Conservation (phyloP, 1,140 invertebrate genomes). For the Drosophila kanapiae region DNA sequence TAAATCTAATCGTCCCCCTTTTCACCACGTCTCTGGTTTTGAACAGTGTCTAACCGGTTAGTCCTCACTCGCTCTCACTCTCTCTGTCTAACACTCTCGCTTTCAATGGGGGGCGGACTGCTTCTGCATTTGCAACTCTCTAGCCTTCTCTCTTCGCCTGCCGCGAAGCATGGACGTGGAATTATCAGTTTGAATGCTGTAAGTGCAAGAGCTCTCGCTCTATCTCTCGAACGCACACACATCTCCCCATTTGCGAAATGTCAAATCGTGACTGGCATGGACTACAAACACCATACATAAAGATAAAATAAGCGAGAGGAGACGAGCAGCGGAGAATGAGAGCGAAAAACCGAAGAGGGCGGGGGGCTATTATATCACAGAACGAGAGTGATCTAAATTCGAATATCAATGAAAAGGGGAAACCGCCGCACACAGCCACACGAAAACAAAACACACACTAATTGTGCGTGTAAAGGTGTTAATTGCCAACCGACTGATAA, state of each 20-base stretch:
- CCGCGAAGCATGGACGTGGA: conserved; percentile 13
- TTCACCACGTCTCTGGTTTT: background rate
- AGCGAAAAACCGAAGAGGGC: background rate
- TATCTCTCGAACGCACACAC: conserved; percentile 1
- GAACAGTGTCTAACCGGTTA: conserved; percentile 1
- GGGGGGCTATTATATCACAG: conserved; percentile 61
- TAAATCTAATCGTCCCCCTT: background rate
- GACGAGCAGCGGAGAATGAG: conserved; percentile 11
- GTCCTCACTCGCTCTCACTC: background rate
- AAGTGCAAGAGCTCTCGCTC: conserved; percentile 5
- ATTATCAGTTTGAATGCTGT: background rate
- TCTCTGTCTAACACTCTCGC: conserved; percentile 15
- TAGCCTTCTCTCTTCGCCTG: background rate
- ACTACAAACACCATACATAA: conserved; percentile 15
- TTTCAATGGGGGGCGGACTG: background rate
- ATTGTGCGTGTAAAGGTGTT: conserved; percentile 52
- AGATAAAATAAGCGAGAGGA: conserved; percentile 20
- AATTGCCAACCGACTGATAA: conserved; percentile 59
- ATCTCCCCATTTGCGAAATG: conserved; percentile 28
- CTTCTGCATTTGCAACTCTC: conserved; percentile 18
- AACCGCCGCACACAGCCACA: conserved; percentile 6
- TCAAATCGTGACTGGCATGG: conserved; percentile 39
- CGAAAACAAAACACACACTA: background rate
- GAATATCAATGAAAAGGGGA: conserved; percentile 51
- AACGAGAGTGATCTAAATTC: conserved; percentile 51